Base-by-base conservation (phyloP, 64 coral and sea anemone genomes). In the Porites australiensis region DNA sequence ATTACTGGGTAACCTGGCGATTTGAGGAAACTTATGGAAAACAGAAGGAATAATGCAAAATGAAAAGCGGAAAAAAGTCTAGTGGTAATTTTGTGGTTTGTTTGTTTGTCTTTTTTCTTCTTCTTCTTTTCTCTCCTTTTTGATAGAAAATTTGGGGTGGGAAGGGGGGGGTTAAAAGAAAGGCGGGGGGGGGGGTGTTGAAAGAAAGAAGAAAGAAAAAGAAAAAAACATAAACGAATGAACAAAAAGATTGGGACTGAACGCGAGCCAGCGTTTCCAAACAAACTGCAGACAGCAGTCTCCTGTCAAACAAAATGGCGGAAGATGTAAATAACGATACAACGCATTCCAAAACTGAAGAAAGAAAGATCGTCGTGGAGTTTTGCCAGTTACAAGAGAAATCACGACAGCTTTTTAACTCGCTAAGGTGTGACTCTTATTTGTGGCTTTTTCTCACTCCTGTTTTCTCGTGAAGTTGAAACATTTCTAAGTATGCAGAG, bases 311-410 rank as follows among this genome's bases (percentile, higher is more conserved):
- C 27, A 37, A 87, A 22, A 96, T 96, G 95, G 91, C 95, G 80
- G 95, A 93, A 72, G 95, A 96, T 18, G 85, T 89, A 86, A 93
- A 93, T 53, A 66, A 64, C 16, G 85, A 83, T 4, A 73, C 82
- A 37, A 2, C 47, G 14, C 50, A 62, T 16, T 83, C 72, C 16
- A 93, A 87, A 54, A 14, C 81, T 20, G 95, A 96, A 2, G 91
- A 93, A 94, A 77, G 68, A 46, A 96, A 98, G 75, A 90, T 98
- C 67, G 90, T 98, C 12, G 87, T 88, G 13, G 96, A 98, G 55
- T 98, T 98, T 84, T 98, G 96, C 75, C 93, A 95, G 44, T 70
- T 98, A 3, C 89, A 95, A 44, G 96, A 98, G 27, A 95, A 98
- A 58, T 98, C 96, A 12, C 86, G 96, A 49, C 87, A 88, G 12